Evolutionary conservation across 2,888 invertebrate species (phyloP), one percentile per base, ranked within the genome.

Genomic region (Drosophila prolongata): DNA sequence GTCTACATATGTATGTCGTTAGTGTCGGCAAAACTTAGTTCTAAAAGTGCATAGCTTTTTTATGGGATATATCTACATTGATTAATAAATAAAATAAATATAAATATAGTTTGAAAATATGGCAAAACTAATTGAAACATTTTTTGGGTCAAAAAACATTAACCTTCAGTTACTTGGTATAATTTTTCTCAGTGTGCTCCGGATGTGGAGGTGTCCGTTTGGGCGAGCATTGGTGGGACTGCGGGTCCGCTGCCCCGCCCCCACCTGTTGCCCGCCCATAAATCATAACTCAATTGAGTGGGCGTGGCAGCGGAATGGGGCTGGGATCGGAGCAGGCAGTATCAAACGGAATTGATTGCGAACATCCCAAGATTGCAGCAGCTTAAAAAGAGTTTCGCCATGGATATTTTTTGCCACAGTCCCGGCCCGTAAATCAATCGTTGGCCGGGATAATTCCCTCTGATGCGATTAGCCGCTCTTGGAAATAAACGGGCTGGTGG

Each of bases 241-340:
- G 16, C 16, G 16, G 16, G 16, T 16, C 16, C 16, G 16, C 16
- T 16, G n/a, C 11, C 13, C 38, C 54, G 14, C 24, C 56, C 47
- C 43, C 60, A 69, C 69, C 70, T 69, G 69, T 69, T 69, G 70
- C 69, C 69, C 16, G n/a, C n/a, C 49, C 52, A 70, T 69, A 69
- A 69, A 69, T 69, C 70, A 69, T 69, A 69, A 54, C 54, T 54
- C 67, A 56, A 67, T 66, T 24, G 50, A 37, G 59, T 44, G 56
- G 81, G 76, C 76, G 74, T 67, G 69, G 24, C 58, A 44, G 30
- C 24, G 19, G 38, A 6, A 35, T 14, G 11, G 6, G 14, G 14
- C 34, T 24, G 16, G 42, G 35, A 35, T 35, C 35, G 35, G 35
- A 14, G 49, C 6, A 16, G n/a, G 46, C 40, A 14, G 59, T 37